Conservation (phyloP, 2,113 vertebrate species). For the Zapornia atra region DNA sequence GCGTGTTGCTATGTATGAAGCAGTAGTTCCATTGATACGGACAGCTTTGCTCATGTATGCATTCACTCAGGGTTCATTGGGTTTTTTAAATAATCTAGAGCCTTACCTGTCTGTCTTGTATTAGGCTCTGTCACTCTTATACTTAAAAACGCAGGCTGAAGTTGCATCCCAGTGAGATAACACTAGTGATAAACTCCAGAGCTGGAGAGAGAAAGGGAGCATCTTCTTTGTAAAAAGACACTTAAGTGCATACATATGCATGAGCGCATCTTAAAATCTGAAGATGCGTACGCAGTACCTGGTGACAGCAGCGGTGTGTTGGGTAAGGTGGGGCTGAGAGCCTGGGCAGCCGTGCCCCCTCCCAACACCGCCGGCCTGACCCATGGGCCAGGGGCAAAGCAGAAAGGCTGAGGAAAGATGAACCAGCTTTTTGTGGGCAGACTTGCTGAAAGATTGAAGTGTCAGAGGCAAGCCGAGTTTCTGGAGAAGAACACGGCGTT, state of each 20-base stretch:
- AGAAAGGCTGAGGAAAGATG: too few relatives aligned
- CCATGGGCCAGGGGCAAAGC: too few relatives aligned
- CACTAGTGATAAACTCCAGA: fast-evolving
- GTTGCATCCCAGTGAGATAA: background rate
- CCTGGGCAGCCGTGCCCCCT: background rate
- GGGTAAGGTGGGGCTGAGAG: background rate
- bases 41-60: background rate
- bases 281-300: background rate
- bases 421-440: too few relatives aligned
- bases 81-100: background rate
- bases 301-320: background rate
- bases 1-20: background rate
- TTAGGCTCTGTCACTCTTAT: fast-evolving
- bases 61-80: background rate
- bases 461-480: fast-evolving
- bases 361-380: too few relatives aligned
- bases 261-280: background rate
- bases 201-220: background rate
- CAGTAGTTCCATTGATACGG: background rate
- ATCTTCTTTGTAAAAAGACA: too few relatives aligned
- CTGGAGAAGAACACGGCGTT: fast-evolving
- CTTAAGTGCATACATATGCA: fast-evolving
- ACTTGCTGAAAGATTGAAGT: background rate
- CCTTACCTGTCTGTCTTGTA: fast-evolving
- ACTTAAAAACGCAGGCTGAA: fast-evolving